Conservation (phyloP, 2,888 invertebrate species). For the Phrixothrix hirtus region DNA sequence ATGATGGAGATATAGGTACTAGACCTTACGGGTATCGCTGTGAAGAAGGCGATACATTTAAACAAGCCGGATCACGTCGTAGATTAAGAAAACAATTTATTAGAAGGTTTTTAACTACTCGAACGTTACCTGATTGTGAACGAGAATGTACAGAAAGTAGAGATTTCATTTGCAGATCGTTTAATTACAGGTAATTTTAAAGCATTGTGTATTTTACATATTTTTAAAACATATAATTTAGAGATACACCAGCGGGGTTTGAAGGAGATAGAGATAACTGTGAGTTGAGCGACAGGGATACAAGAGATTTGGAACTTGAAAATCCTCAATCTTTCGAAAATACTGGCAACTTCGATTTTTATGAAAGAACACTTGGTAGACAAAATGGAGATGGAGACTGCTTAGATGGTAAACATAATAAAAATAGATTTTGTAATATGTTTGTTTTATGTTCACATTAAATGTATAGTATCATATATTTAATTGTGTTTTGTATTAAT, state of each 20-base stretch:
- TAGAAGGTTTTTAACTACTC: constrained; percentile 71
- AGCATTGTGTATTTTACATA: no score
- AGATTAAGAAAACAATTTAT: constrained; percentile 80
- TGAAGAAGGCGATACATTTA: constrained; percentile 80
- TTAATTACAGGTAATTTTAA: constrained; percentile 77
- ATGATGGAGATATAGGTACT: constrained; percentile 48
- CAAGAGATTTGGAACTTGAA: constrained; percentile 79
- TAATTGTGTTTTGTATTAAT: no score
- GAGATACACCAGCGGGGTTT: constrained; percentile 55
- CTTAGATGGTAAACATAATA: constrained; percentile 71
- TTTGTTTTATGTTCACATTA: no score
- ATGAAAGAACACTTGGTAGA: constrained; percentile 76
- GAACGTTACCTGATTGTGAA: constrained; percentile 79
- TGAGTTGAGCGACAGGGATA: constrained; percentile 85
- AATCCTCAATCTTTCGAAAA: constrained; percentile 85
- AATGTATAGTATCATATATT: no score
- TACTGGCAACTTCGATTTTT: constrained; percentile 82
- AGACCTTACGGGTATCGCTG: constrained; percentile 65
- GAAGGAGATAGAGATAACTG: constrained; percentile 77
- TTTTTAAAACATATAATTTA: constrained; percentile 5
- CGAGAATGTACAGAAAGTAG: constrained; percentile 80
- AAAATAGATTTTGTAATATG: constrained; percentile 4
- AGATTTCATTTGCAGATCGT: constrained; percentile 84
- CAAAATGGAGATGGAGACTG: constrained; percentile 73
- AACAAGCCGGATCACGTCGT: constrained; percentile 78